Evolutionary conservation across 1,140 invertebrate species (phyloP), one percentile per base, ranked within the genome.

Genomic region (Plutomurus gul): DNA sequence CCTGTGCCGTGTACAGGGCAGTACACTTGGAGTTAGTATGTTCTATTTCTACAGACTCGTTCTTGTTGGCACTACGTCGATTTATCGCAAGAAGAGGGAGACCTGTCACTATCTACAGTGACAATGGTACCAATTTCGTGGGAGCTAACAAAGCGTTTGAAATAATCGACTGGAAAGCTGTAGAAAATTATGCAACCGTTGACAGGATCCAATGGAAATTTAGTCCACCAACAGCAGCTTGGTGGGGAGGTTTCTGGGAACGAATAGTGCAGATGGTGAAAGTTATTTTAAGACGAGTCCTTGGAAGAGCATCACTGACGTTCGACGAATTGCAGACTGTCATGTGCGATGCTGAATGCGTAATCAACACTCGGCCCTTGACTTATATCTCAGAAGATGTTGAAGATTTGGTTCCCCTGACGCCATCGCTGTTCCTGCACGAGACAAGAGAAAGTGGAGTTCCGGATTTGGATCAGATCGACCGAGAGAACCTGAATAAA

Each of bases 291-390:
- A 46, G 13, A 10, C 79, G 83, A 70, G 82, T 82, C n/a, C 46
- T 74, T 43, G 7, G 39, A 7, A n/a, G 1, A 43, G 39, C 7
- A 10, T 43, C 10, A 10, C 2, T 43, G 2, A 43, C 39, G 2
- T 2, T 3, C 7, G 39, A 2, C 2, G 7, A 43, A 7, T n/a
- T 43, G 2, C 2, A 43, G 10, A 43, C 39, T 43, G 11, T 2
- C 1, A 10, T 43, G 2, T 43, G 39, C n/a, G 7, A 7, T 43
- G 39, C n/a, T 10, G 39, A 43, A 43, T 13, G 39, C 0, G 60
- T 84, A 4, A 82, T 87, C 20, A 87, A 87, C 82, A 77, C 77
- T 13, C 79, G 86, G 43, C 86, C 85, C 3, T 49, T 87, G 11
- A 86, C 86, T 20, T 85, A 84, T 65, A 16, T 86, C n/a, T 84